Conservation (phyloP, 2,113 vertebrate genomes). For the Dascyllus trimaculatus region DNA sequence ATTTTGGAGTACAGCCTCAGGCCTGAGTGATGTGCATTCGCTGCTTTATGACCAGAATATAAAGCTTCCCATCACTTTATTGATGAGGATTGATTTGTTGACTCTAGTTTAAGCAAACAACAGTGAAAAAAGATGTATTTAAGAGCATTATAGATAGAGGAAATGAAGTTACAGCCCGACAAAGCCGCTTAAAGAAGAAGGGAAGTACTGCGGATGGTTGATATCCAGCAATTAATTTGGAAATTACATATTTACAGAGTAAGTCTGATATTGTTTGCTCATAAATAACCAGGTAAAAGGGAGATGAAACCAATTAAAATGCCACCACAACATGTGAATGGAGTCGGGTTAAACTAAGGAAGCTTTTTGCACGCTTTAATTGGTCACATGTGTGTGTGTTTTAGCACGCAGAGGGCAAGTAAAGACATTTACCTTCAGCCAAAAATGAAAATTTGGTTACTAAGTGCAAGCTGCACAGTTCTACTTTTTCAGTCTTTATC, state of each 20-base stretch:
- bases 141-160: conserved; percentile 10
- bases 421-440: not conserved
- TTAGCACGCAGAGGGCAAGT: not conserved
- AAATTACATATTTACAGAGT: conserved; percentile 47
- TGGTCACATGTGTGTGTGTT: not conserved
- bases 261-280: conserved; percentile 30
- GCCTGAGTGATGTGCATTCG: not conserved
- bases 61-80: conserved; percentile 20
- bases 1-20: not conserved
- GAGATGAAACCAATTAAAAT: conserved; percentile 25
- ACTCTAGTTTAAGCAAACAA: conserved; percentile 19
- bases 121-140: conserved; percentile 38
- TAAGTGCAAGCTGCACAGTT: conserved; percentile 17
- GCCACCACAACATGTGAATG: conserved; percentile 7
- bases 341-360: conserved; percentile 16
- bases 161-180: conserved; percentile 45
- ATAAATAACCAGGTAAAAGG: conserved; percentile 15
- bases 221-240: conserved; percentile 48
- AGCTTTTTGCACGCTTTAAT: not conserved
- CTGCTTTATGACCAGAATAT: conserved; percentile 20
- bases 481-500: conserved; percentile 19
- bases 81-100: conserved; percentile 34
- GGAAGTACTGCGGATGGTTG: conserved; percentile 39
- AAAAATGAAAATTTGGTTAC: not conserved
- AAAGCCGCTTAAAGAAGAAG: conserved; percentile 47